Evolutionary conservation across 2,797 vertebrate genomes (phyloP), one percentile per base, ranked within the genome.

Genomic region (Lepidocolaptes lacrymiger): DNA sequence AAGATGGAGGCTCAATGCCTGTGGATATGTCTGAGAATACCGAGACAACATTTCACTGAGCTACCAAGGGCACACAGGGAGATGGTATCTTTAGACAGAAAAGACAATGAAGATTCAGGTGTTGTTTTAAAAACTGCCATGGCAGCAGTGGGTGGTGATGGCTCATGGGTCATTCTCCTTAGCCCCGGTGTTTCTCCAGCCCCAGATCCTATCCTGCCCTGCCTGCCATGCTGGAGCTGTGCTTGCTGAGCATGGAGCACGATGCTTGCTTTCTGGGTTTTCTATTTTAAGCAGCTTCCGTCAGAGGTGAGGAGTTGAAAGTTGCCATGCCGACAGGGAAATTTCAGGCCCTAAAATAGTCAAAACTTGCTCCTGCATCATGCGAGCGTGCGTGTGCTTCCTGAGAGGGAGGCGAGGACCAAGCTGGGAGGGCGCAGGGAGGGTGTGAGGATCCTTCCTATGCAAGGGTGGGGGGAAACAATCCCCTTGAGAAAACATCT

Each of bases 311-410:
- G 95, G 96, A 96, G 73, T 81, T 84, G 91, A 92, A 96, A 97
- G 97, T 98, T 98, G 96, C 97, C 97, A 97, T 98, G 97, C 95
- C 97, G 39, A 98, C 97, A 55, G 90, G 85, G 95, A 97, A 96
- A 97, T 96, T 96, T 94, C 89, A 94, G 96, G 76, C 95, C 97
- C 96, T 97, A 98, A 98, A 98, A 98, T 97, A 98, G 97, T 85
- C 89, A 78, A 75, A 85, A 83, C 82, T 94, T 85, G 93, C 84
- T 96, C 89, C 94, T 73, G 88, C 96, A 93, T 96, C 95, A 88
- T 93, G 34, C 1, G 23, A 96, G 75, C 1, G 41, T 95, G 93
- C 34, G 37, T 89, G 17, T 87, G 77, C 59, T 94, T 79, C 85
- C 72, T 64, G 85, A 14, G 32, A 90, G 89, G 89, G 89, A 94